Conservation (phyloP, 2,888 invertebrate genomes). For the Agrochola circellaris region DNA sequence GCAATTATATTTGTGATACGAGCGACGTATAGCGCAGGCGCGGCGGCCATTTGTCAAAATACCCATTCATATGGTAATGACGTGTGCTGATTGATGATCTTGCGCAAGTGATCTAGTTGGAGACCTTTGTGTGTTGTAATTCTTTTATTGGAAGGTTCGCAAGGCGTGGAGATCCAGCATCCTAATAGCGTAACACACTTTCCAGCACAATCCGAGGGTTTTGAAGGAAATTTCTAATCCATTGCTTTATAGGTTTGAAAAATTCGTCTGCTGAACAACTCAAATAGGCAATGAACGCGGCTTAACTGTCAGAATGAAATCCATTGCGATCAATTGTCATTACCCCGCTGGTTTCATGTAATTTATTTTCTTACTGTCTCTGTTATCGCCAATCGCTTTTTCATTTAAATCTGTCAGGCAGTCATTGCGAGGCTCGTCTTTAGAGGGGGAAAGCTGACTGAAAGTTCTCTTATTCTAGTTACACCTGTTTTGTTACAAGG, state of each 20-base stretch:
- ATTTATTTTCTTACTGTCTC: neutral
- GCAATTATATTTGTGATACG: constrained; percentile 61
- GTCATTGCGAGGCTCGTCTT: neutral
- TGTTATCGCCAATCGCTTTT: neutral
- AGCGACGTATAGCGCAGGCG: constrained; percentile 43
- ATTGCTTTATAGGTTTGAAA: no score
- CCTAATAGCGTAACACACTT: no score
- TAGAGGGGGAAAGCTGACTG: no score
- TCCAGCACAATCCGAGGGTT: no score
- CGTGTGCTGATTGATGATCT: constrained; percentile 57
- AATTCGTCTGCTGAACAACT: no score
- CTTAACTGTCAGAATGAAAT: no score
- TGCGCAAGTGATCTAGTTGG: constrained; percentile 58
- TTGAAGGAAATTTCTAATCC: no score
- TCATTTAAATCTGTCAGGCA: neutral
- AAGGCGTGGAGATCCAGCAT: neutral
- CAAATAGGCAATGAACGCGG: no score
- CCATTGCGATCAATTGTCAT: no score
- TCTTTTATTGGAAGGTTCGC: constrained; percentile 19
- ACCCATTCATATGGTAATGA: constrained; percentile 63
- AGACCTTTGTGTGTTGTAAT: constrained; percentile 39
- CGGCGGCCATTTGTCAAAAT: constrained; percentile 65
- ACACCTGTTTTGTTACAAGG: neutral
- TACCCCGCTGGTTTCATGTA: neutral
- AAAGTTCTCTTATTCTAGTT: neutral